Conservation (phyloP, 53 echinoderm and acorn worm genomes). For the Antedon mediterranea region DNA sequence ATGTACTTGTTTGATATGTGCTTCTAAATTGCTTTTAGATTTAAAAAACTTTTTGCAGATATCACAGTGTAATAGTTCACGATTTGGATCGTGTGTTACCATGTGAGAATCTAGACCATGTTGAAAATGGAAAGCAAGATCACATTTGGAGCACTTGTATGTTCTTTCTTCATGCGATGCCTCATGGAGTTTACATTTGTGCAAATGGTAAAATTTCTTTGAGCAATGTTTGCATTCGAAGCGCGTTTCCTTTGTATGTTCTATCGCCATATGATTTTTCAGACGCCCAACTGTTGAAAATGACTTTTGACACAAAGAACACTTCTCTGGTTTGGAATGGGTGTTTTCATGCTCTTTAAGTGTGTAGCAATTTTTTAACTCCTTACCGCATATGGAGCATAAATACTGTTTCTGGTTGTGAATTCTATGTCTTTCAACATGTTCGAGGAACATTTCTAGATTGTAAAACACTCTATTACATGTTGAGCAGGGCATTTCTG, state of each 20-base stretch:
- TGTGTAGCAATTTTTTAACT: not conserved
- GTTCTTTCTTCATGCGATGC: not conserved
- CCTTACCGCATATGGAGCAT: not conserved
- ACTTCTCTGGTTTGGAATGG: not conserved
- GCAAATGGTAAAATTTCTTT: not conserved
- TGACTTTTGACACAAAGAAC: not conserved
- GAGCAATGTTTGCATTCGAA: not conserved
- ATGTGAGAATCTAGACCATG: not conserved
- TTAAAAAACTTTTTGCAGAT: not conserved
- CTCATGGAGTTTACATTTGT: not conserved
- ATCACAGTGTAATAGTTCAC: not conserved
- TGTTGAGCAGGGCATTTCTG: not conserved
- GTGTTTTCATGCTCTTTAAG: not conserved
- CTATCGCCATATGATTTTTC: not conserved
- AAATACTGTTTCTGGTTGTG: not conserved
- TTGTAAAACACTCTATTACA: not conserved
- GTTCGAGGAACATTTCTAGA: not conserved
- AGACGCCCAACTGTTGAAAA: not conserved
- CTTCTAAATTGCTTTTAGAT: not conserved
- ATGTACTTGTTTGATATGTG: not conserved
- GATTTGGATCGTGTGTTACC: not conserved
- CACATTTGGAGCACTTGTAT: not conserved
- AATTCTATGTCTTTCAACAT: not conserved
- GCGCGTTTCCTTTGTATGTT: not conserved
- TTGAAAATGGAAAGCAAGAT: not conserved